Evolutionary conservation across 2,113 vertebrate species (phyloP), one percentile per base, ranked within the genome.

Genomic region (Plecotus auritus): DNA sequence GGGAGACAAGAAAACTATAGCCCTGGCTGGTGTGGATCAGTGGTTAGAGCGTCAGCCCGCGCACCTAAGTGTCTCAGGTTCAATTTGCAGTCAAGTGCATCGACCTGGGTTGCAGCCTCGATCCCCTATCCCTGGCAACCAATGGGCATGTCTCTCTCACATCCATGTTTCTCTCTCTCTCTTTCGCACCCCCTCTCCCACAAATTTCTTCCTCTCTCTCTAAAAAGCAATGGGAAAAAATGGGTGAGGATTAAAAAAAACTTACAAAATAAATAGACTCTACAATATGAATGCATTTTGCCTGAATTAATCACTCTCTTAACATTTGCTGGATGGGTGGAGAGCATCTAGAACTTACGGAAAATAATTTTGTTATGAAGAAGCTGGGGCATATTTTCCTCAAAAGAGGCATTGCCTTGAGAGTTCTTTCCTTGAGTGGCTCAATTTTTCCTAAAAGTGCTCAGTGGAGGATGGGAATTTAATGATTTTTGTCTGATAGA

Each of bases 291-390:
- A 67, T 56, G 7, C 88, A 85, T 96, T 59, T 93, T 93, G 7
- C 14, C 42, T 73, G 47, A 95, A 78, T 92, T 77, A 95, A 61
- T 91, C 96, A 26, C 37, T 96, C 87, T 77, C 69, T 88, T 95
- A 56, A 93, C 59, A 35, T 42, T 94, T 93, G 77, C 59, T 82
- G 35, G 26, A 90, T 82, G 47, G 61, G 13, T 88, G 23, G 67
- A 87, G 92, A 92, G 59, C 32, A 47, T 85, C 4, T 54, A 90
- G 76, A 81, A 85, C 92, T 88, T 95, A n/a, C 81, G 54, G 49
- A 20, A 95, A 92, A 77, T 74, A 42, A 54, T 81, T 22, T 95
- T 89, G 67, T 66, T 47, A 40, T 80, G 35, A 40, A 0, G 8
- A 94, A 91, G n/a, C 28, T 28, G 14, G 0, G 6, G 0, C 40